Conservation (phyloP, 2,113 vertebrate species). For the Amblyornis subalaris region DNA sequence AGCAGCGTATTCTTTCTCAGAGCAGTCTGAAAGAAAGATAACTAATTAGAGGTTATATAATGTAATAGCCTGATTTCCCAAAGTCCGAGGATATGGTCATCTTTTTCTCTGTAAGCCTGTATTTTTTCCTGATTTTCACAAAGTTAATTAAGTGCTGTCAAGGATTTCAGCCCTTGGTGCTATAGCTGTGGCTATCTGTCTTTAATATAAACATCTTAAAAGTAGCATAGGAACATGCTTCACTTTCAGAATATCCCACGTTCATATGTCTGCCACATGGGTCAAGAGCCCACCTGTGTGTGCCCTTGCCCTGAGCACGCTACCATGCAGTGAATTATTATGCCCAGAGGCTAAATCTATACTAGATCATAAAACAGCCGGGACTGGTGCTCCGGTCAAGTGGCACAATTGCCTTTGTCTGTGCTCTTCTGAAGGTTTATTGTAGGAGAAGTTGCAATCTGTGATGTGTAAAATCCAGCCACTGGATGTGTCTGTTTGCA, state of each 20-base stretch:
- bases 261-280: accelerated
- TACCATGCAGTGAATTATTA: not conserved
- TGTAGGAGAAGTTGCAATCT: not conserved
- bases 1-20: not conserved
- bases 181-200: not conserved
- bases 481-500: not conserved
- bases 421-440: not conserved
- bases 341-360: not conserved
- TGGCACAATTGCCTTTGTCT: not conserved
- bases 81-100: not conserved
- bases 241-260: not conserved
- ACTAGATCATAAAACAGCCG: not conserved
- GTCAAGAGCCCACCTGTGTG: not conserved
- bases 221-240: not conserved
- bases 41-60: not conserved
- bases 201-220: not conserved
- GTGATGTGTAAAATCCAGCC: not conserved
- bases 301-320: not conserved
- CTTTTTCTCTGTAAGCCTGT: not conserved
- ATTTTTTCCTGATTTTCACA: not conserved
- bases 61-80: not conserved
- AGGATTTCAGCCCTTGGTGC: not conserved
- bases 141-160: not conserved
- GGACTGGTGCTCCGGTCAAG: not conserved
- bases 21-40: not conserved